phyloP scores from a whole-genome alignment of 2,113 vertebrate species.

The Rhinoptilus africanus region DNA sequence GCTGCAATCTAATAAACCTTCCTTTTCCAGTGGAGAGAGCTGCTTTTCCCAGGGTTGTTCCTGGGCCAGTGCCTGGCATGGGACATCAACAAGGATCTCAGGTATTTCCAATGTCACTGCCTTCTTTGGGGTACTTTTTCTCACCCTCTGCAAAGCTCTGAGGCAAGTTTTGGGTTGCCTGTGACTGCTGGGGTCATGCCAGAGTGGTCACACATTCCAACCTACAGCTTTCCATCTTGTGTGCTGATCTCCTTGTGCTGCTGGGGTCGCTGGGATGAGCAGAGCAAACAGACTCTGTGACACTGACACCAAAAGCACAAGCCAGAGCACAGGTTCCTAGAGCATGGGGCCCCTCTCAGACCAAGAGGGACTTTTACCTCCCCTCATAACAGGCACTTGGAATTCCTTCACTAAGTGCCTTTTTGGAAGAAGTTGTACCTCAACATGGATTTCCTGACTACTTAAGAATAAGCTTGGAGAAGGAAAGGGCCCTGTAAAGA shows the following conservation, averaged over 20 bases:
- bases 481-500: not conserved
- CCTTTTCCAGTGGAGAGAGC: not conserved
- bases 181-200: not conserved
- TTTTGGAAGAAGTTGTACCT: not conserved
- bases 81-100: not conserved
- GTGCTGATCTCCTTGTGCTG: not conserved
- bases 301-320: not conserved
- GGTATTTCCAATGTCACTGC: not conserved
- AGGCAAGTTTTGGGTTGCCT: not conserved
- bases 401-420: not conserved
- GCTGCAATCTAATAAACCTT: not conserved
- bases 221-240: not conserved
- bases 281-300: not conserved
- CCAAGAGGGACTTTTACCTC: not conserved
- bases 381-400: not conserved
- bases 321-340: not conserved
- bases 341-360: not conserved
- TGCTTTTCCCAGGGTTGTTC: not conserved
- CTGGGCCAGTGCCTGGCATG: not conserved
- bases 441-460: not conserved
- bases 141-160: rapidly evolving
- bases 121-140: not conserved
- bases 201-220: not conserved
- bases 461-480: not conserved
- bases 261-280: not conserved